A percentile compares a stretch with the other conserved stretches of the same genome.
phyloP scores from a whole-genome alignment of 2,888 invertebrate genomes.

The Agrochola circellaris region DNA sequence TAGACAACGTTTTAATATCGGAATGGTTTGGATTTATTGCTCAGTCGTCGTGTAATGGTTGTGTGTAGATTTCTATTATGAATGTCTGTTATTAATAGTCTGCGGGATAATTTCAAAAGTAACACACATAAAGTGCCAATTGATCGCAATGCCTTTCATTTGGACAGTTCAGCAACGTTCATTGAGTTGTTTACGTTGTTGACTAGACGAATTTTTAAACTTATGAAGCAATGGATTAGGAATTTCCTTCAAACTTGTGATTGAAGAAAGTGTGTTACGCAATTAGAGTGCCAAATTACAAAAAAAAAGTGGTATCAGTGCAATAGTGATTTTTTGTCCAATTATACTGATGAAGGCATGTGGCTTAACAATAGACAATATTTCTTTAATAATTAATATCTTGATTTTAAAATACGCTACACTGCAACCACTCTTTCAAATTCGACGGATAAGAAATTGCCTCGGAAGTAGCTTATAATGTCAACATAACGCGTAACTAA shows the following conservation, averaged over 20 bases:
- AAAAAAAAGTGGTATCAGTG: no score
- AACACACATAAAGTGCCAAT: neutral
- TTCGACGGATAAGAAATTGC: no score
- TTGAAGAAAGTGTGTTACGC: no score
- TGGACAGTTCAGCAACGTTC: neutral
- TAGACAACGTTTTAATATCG: constrained; percentile 72
- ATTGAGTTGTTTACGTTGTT: neutral
- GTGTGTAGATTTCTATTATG: constrained; percentile 40
- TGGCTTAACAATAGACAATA: neutral
- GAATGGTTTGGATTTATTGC: constrained; percentile 66
- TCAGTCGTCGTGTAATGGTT: constrained; percentile 45
- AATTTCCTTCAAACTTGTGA: no score
- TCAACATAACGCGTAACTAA: neutral
- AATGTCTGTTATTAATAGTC: constrained; percentile 31
- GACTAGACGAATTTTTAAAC: neutral
- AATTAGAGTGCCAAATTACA: no score
- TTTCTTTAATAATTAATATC: no score
- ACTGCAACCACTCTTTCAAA: neutral
- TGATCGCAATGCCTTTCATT: neutral
- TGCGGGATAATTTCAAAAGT: neutral
- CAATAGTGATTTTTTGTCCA: no score
- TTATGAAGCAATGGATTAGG: neutral
- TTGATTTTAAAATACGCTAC: neutral
- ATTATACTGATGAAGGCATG: no score
- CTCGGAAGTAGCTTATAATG: neutral